Evolutionary conservation across 2,888 invertebrate species (phyloP).

Genomic region (Malthinus seriepunctatus): DNA sequence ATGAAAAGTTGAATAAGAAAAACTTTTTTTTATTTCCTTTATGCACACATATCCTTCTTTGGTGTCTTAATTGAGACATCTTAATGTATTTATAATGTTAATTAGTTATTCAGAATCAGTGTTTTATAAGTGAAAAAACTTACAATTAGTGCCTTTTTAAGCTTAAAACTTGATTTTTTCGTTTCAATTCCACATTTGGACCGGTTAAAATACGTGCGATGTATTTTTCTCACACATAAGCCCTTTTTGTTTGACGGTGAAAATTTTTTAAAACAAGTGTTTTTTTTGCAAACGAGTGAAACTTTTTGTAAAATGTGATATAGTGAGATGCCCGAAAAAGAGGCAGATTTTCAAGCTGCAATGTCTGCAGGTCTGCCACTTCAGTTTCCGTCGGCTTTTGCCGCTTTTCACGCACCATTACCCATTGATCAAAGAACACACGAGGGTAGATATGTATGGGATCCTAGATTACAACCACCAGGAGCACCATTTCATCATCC

Average conservation of each 20-base stretch:
- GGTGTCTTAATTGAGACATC: constrained; percentile 35
- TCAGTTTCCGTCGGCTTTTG: constrained; percentile 54
- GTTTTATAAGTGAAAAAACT: neutral
- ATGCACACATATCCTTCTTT: constrained; percentile 21
- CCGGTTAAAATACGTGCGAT: neutral
- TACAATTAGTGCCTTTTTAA: neutral
- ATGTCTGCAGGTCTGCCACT: constrained; percentile 54
- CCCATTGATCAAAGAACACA: constrained; percentile 63
- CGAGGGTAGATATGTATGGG: constrained; percentile 54
- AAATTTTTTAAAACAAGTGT: neutral
- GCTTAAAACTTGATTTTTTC: neutral
- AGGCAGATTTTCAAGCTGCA: constrained; percentile 51
- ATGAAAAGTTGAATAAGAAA: neutral
- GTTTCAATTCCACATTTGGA: neutral
- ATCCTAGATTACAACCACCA: constrained; percentile 52
- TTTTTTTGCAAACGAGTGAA: constrained; percentile 7
- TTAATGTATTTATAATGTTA: constrained; percentile 11
- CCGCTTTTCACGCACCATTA: constrained; percentile 63
- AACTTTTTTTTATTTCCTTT: neutral
- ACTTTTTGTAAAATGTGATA: constrained; percentile 32
- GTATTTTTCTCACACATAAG: neutral
- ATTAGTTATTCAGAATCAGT: constrained; percentile 4
- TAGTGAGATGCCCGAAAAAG: constrained; percentile 53
- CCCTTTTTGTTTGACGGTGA: too few relatives aligned
- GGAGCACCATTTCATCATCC: constrained; percentile 44